Conservation (phyloP, 2,888 invertebrate species). For the Uropetala carovei region DNA sequence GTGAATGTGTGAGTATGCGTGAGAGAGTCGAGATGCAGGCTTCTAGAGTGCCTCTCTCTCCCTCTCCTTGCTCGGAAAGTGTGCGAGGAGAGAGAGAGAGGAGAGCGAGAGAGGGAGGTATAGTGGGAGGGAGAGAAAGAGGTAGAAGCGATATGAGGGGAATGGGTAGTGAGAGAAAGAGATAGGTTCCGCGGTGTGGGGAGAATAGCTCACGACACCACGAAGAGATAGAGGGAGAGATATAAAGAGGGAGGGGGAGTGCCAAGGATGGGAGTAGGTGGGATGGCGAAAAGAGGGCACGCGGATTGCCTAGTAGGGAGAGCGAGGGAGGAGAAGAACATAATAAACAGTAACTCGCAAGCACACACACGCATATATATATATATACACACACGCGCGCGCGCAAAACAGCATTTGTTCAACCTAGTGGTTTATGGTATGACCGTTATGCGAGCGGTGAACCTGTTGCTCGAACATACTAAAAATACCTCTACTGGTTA, state of each 20-base stretch:
- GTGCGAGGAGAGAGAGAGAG: not conserved
- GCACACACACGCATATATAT: too few species aligned
- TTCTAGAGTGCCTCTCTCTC: not conserved
- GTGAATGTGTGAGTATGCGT: not conserved
- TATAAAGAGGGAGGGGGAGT: not conserved
- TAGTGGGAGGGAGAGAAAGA: not conserved
- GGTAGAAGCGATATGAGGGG: not conserved
- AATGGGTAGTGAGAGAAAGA: not conserved
- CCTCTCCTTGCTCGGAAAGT: not conserved
- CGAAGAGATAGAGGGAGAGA: not conserved
- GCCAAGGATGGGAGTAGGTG: too few species aligned
- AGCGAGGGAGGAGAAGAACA: too few species aligned
- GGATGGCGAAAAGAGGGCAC: too few species aligned
- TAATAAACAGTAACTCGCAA: too few species aligned
- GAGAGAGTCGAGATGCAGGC: conserved; percentile 16
- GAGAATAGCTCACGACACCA: not conserved
- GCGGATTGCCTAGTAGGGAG: not conserved
- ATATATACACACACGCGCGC: too few species aligned
- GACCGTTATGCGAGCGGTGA: too few species aligned
- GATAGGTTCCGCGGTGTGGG: not conserved
- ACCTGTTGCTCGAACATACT: too few species aligned
- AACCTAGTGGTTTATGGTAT: too few species aligned
- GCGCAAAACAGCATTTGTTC: too few species aligned
- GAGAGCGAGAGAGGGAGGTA: conserved; percentile 15
- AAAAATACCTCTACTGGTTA: too few species aligned